Base-by-base conservation (phyloP, 2,113 vertebrate species). In the Elephantulus edwardii region DNA sequence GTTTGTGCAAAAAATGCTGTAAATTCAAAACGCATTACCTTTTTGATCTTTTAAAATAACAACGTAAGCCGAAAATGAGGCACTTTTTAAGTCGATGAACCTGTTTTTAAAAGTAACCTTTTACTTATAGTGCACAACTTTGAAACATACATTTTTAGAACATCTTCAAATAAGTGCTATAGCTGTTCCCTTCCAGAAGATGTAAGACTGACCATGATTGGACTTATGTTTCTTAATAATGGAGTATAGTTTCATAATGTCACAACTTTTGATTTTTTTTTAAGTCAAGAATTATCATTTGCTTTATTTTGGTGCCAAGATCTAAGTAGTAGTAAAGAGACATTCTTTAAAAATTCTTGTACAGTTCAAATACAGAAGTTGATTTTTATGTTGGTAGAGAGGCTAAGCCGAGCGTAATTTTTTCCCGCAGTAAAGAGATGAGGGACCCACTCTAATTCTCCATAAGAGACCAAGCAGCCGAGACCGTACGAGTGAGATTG, bases 231-330 rank as follows among this genome's bases (percentile, higher is more conserved):
- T n/a, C n/a, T n/a, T n/a, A n/a, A n/a, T n/a, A n/a, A n/a, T n/a
- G n/a, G n/a, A n/a, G n/a, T n/a, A n/a, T n/a, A n/a, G 88, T 84
- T 95, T 89, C 52, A 72, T 72, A 19, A 77, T 70, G 40, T 91
- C 38, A 70, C 8, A 38, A 28, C 38, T 81, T 84, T 82, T 50
- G 16, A 50, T 50, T 92, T 3, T 52, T 48, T 71, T 79, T 91
- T 83, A 83, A 8, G 82, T 86, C 86, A 19, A 40, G 60, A 17
- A 77, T 0, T 50, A 50, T 86, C 83, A 70, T 94, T 4, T 22
- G 81, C 0, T 60, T 94, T 72, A 54, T 1, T 72, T 90, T 64
- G 28, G 44, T 84, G 22, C 22, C 44, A 54, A 44, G 16, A 66
- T 87, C 48, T 88, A 26, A 52, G n/a, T 24, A 54, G 40, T 85